Evolutionary conservation across 2,113 vertebrate species (phyloP), one percentile per base, ranked within the genome.

Genomic region (Diadophis punctatus): DNA sequence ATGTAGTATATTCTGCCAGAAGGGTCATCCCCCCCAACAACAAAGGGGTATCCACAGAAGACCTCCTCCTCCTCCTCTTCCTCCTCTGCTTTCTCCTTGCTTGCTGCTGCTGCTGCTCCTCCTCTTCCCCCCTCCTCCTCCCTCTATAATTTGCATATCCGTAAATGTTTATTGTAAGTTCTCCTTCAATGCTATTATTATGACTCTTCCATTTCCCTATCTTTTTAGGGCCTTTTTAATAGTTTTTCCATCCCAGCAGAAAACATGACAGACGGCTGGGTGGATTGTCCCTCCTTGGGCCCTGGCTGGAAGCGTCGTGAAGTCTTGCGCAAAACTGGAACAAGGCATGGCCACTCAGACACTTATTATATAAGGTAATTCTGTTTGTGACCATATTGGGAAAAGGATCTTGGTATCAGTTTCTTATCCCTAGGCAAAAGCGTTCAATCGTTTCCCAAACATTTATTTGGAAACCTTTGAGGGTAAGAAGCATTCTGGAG

Each of bases 221-320:
- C n/a, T 56, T 20, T 88, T 9, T 48, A 80, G 34, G 68, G 39
- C 86, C 90, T 63, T 51, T 87, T 48, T 52, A 53, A 51, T 43
- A 34, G 16, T 90, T 7, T 55, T 14, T 53, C 1, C 27, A 43
- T 91, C 91, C 34, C 91, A 92, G 91, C 53, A 60, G 60, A 55
- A 86, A 89, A 94, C 93, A 97, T 97, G 97, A 96, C 97, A 95
- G 98, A 98, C 86, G 98, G 98, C 34, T 99, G 98, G 98, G 95
- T 97, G 30, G 98, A 98, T 0, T 99, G 98, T 94, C 97, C 98
- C 2, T 90, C 91, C 6, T 96, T 99, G 88, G 98, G 98, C 90
- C 96, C 97, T 0, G 98, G 98, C 49, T 99, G 98, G 98, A 98
- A 98, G 95, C 98, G 98, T 34, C 98, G 98, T 93, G 98, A 98